Percentiles rank a stretch among this genome's conserved stretches.
Evolutionary conservation across 2,113 vertebrate species (phyloP).

Genomic region (Climacteris rufus): DNA sequence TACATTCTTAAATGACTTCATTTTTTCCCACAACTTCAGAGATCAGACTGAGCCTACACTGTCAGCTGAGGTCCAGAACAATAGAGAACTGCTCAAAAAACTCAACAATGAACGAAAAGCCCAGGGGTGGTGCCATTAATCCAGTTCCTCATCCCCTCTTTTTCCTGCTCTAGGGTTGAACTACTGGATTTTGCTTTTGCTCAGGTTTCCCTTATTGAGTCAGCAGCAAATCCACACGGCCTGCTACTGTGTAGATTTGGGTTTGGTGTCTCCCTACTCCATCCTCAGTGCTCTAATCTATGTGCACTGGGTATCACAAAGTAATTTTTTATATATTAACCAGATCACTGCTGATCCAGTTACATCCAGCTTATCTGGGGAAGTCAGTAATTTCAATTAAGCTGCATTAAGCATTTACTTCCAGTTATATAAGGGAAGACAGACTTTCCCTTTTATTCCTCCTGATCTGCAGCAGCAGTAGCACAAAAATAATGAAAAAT

Average conservation of each 20-base stretch:
- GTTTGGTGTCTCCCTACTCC: not conserved
- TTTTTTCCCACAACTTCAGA: not conserved
- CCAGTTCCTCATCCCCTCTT: not conserved
- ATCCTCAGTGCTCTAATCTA: not conserved
- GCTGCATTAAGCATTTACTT: not conserved
- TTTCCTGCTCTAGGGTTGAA: not conserved
- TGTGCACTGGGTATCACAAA: not conserved
- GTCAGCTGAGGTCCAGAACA: not conserved
- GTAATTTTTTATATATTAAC: not conserved
- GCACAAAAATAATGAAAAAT: not conserved
- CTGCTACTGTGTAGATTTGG: not conserved
- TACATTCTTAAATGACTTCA: not conserved
- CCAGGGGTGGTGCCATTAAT: not conserved
- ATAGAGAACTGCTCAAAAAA: not conserved
- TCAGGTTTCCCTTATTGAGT: not conserved
- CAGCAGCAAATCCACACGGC: not conserved
- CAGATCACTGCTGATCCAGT: not conserved
- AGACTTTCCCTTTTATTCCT: not conserved
- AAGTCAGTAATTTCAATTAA: constrained; percentile 32
- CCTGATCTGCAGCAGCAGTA: not conserved
- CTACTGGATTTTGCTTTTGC: not conserved
- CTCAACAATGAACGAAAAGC: not conserved
- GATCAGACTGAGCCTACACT: not conserved
- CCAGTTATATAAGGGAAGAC: not conserved
- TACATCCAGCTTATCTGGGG: not conserved